Base-by-base conservation (phyloP, 1,140 invertebrate genomes). In the Teleopsis dalmanni region DNA sequence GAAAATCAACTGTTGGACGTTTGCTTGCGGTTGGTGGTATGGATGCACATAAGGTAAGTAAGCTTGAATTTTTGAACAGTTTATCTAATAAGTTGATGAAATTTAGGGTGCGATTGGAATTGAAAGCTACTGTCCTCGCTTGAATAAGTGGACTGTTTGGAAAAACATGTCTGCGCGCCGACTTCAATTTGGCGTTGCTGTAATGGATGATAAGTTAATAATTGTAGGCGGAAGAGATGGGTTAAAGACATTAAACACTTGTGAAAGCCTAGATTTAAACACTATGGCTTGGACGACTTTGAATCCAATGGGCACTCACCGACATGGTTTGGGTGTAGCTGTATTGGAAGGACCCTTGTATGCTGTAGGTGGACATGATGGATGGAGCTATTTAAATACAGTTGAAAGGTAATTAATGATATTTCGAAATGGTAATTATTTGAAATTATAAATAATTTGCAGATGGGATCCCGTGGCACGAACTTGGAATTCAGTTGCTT, bases 361-460 rank as follows among this genome's bases (percentile, higher is more conserved):
- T 75, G 92, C 91, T 6, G 89, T 96, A 8, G 93, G 92, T 22
- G 94, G 92, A 13, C 91, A 96, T 66, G 93, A 96, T 74, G 87
- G 91, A 26, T 95, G 91, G 91, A 91, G 89, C 58, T 96, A 95
- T 70, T 73, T 95, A 10, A 91, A 91, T 65, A 91, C 90, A 4
- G 91, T 94, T 0, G 92, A 96, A 73, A 72, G 88, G 78, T 80
- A 7, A 8, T 36, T 10, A 11, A 22, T 37, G 6, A 11, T 50
- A 22, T 19, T 38, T 4, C 25, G 25, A 7, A 19, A 41, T 18
- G 10, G 6, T 29, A 44, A 21, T 40, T 11, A 11, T 27, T 26
- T 23, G 9, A 14, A 18, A 41, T 19, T 22, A 35, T 23, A 11
- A 38, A 22, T 29, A 33, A 13, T 50, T 40, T 52, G 26, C 26